Conservation (phyloP, 64 coral and sea anemone species). For the Stichodactyla mertensii region DNA sequence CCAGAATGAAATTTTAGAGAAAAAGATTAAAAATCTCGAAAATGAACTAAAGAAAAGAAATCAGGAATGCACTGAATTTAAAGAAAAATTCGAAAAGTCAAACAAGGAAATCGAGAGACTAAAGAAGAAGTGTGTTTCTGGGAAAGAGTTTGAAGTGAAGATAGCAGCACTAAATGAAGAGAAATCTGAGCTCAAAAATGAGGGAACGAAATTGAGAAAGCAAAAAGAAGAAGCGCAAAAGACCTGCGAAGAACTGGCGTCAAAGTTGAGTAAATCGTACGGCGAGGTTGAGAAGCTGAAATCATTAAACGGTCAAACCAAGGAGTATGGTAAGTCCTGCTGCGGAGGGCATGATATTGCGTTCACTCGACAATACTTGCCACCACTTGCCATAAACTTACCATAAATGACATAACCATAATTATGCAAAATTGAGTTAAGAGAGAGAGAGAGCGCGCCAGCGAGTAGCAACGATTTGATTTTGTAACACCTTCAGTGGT, state of each 20-base stretch:
- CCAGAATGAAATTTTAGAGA: slow-evolving; percentile 50
- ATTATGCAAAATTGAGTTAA: too few relatives aligned
- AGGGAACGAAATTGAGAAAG: slow-evolving; percentile 51
- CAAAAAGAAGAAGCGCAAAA: slow-evolving; percentile 54
- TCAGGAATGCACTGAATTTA: slow-evolving; percentile 27
- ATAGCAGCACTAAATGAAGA: not conserved
- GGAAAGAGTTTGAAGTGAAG: slow-evolving; percentile 34
- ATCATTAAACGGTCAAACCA: not conserved
- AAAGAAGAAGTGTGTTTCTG: not conserved
- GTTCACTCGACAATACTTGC: too few relatives aligned
- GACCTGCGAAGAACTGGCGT: slow-evolving; percentile 81
- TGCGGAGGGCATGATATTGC: too few relatives aligned
- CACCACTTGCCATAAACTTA: too few relatives aligned
- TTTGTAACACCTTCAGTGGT: too few relatives aligned
- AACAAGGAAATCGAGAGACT: slow-evolving; percentile 31
- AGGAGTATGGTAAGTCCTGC: not conserved
- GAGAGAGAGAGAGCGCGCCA: too few relatives aligned
- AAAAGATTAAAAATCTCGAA: slow-evolving; percentile 29
- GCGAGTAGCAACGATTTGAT: too few relatives aligned
- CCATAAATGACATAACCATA: too few relatives aligned
- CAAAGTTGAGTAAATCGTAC: slow-evolving; percentile 69
- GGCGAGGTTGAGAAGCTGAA: slow-evolving; percentile 58
- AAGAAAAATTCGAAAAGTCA: slow-evolving; percentile 21
- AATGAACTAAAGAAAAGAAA: slow-evolving; percentile 18
- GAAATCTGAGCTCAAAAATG: slow-evolving; percentile 48